Percentiles rank a stretch among this genome's conserved stretches.
phyloP scores from a whole-genome alignment of 2,797 vertebrate species.

The Pseudomugil gertrudae region DNA sequence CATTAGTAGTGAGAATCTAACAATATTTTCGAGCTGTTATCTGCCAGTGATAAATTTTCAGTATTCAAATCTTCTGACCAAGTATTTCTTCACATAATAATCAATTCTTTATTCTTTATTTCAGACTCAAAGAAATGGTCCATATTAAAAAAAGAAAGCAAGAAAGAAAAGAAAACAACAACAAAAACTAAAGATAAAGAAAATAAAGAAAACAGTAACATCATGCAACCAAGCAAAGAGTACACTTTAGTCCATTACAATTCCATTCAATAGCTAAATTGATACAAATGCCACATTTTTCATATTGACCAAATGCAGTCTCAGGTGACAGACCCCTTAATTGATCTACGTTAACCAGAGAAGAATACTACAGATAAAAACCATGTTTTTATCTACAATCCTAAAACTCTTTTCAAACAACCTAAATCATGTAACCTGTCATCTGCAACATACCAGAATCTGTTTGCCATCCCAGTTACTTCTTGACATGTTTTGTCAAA shows the following conservation, averaged over 20 bases:
- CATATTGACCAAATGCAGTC: slow-evolving; percentile 17
- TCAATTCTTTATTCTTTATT: too few species aligned
- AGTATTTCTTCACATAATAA: background rate
- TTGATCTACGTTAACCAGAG: background rate
- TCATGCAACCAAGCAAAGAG: too few species aligned
- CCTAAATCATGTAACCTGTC: slow-evolving; percentile 9
- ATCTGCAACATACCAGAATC: background rate
- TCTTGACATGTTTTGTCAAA: slow-evolving; percentile 26
- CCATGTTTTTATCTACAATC: background rate
- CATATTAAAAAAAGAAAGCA: too few species aligned
- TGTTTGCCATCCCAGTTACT: slow-evolving; percentile 4
- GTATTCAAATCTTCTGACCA: slow-evolving; percentile 15
- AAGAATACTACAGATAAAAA: background rate
- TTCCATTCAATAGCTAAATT: slow-evolving; percentile 2
- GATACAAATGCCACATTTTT: slow-evolving; percentile 15
- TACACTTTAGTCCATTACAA: too few species aligned
- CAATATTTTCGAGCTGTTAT: slow-evolving; percentile 24
- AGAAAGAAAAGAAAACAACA: too few species aligned
- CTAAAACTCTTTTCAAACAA: slow-evolving; percentile 7
- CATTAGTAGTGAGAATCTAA: background rate
- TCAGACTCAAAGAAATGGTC: too few species aligned
- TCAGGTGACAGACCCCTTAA: background rate
- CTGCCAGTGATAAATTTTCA: slow-evolving; percentile 28
- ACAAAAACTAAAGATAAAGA: too few species aligned
- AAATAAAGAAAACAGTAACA: too few species aligned